Conservation (phyloP, 2,888 invertebrate genomes). For the Cantharis nigra region DNA sequence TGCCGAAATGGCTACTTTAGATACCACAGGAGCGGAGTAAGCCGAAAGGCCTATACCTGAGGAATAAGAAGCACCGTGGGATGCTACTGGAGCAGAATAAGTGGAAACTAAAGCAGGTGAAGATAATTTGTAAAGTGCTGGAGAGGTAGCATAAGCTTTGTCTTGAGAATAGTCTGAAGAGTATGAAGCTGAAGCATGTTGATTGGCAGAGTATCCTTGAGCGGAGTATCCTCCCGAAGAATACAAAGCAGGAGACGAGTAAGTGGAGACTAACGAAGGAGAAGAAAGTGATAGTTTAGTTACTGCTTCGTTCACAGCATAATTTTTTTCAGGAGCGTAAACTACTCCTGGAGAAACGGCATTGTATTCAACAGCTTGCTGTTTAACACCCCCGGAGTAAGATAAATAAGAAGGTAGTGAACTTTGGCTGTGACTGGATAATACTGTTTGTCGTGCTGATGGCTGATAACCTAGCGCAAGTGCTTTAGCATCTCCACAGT, state of each 20-base stretch:
- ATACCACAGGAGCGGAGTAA: constrained; percentile 37
- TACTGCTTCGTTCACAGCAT: constrained; percentile 33
- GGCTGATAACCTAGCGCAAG: constrained; percentile 39
- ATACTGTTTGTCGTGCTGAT: constrained; percentile 10
- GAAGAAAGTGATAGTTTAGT: not conserved
- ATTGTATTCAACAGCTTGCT: not conserved
- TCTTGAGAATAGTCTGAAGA: not conserved
- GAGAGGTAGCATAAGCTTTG: not conserved
- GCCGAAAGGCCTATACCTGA: constrained; percentile 30
- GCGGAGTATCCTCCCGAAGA: constrained; percentile 32
- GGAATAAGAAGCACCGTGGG: constrained; percentile 14
- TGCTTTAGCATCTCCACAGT: constrained; percentile 42
- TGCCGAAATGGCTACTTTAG: constrained; percentile 41
- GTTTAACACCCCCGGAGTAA: not conserved
- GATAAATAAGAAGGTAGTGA: not conserved
- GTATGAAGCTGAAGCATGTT: constrained; percentile 8
- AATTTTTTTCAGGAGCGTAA: constrained; percentile 23
- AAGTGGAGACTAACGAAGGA: not conserved
- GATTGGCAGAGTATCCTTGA: not conserved
- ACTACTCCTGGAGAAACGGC: constrained; percentile 15
- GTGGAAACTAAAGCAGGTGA: not conserved
- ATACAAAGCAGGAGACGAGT: constrained; percentile 14
- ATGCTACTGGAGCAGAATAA: constrained; percentile 17
- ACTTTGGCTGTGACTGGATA: not conserved
- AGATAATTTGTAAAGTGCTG: too few species aligned